These are phyloP conservation scores for Nemotelus nigrinus DNA, from an alignment of 2,888 invertebrate genomes.

Conservation along the genomic window DNA sequence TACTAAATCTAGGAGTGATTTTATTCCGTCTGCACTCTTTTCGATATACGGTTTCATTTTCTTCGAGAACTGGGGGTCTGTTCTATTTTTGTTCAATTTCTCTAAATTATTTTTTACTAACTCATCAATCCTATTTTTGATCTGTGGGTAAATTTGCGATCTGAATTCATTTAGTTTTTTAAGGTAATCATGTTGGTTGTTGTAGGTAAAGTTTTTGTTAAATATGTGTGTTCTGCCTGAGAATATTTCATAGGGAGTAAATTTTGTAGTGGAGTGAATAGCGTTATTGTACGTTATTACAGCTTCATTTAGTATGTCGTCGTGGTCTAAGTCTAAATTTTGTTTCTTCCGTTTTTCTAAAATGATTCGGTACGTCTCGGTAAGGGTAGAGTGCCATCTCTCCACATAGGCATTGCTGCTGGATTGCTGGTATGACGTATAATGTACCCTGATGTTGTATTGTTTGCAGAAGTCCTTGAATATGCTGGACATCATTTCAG, in stretches of 20 bases:
- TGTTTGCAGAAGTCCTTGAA: slow-evolving; percentile 48
- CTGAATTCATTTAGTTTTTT: slow-evolving; percentile 21
- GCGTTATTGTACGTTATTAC: too few relatives aligned
- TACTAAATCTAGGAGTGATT: background rate
- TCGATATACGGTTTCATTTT: background rate
- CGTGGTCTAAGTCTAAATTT: too few relatives aligned
- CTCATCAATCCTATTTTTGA: background rate
- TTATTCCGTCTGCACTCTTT: slow-evolving; percentile 2
- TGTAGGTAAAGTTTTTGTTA: background rate
- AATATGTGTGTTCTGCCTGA: slow-evolving; percentile 15
- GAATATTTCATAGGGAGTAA: background rate
- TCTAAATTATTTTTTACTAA: background rate
- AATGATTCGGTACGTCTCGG: too few relatives aligned
- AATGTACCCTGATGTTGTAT: slow-evolving; percentile 40
- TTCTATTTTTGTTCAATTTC: background rate
- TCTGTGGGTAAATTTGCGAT: background rate
- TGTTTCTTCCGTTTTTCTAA: too few relatives aligned
- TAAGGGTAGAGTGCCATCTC: too few relatives aligned
- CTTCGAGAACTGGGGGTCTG: background rate
- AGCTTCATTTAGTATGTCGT: too few relatives aligned
- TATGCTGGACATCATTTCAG: too few relatives aligned
- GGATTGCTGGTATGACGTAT: too few relatives aligned
- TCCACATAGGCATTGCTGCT: too few relatives aligned
- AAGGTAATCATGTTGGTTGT: too few relatives aligned
- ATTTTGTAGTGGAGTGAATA: too few relatives aligned